These are phyloP conservation scores for Paedocypris sp. DNA, from an alignment of 2,113 vertebrate genomes.

Conservation along the genomic window DNA sequence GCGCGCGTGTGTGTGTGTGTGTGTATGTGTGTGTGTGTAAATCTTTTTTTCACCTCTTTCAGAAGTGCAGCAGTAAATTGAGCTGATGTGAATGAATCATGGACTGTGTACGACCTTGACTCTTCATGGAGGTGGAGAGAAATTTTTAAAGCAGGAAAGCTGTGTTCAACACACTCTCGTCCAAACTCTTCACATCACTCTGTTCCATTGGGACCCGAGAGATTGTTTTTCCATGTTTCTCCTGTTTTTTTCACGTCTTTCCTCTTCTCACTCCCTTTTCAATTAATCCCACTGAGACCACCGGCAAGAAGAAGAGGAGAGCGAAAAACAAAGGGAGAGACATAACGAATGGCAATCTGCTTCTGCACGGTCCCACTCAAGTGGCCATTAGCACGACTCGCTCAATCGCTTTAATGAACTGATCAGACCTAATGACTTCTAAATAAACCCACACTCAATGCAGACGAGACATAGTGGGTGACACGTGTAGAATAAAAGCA, in stretches of 20 bases:
- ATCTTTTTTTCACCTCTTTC: too few species aligned
- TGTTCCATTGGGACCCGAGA: slow-evolving; percentile 30
- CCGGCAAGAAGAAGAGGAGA: background rate
- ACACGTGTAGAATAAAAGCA: background rate
- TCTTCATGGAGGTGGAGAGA: background rate
- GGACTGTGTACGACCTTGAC: background rate
- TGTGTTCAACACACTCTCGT: slow-evolving; percentile 8
- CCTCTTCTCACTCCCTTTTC: slow-evolving; percentile 25
- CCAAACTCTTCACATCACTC: background rate
- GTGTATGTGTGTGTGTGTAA: background rate
- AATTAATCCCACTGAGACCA: slow-evolving; percentile 13
- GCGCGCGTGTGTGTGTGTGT: too few species aligned
- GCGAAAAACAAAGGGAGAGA: background rate
- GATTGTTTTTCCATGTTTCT: slow-evolving; percentile 42
- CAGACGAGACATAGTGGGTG: background rate
- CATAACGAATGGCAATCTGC: slow-evolving; percentile 40
- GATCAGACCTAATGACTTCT: slow-evolving; percentile 51
- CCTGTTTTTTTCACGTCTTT: background rate
- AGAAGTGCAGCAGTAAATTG: background rate
- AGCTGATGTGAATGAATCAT: background rate
- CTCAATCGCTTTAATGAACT: slow-evolving; percentile 60
- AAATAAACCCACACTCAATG: slow-evolving; percentile 29
- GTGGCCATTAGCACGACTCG: slow-evolving; percentile 50
- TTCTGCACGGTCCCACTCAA: slow-evolving; percentile 53
- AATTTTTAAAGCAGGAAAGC: background rate